Conservation (phyloP, 1,140 invertebrate genomes). For the Oncopodura yosiiana region DNA sequence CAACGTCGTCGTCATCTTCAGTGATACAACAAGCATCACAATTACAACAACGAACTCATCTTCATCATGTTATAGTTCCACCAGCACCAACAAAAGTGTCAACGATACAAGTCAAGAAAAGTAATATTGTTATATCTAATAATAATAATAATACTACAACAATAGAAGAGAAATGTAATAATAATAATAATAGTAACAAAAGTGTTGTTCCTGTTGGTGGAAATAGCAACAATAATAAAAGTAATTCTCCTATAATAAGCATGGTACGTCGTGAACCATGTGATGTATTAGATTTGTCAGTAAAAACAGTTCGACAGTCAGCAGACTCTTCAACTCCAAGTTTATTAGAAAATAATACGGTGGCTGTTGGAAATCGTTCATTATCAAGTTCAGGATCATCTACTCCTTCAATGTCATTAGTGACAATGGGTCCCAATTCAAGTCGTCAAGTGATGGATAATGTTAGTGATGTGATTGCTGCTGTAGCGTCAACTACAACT, state of each 20-base stretch:
- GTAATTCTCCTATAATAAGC: neutral
- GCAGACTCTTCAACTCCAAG: conserved; percentile 63
- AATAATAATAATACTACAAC: conserved; percentile 6
- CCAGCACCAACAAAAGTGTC: conserved; percentile 4
- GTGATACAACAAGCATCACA: neutral
- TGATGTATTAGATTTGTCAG: conserved; percentile 72
- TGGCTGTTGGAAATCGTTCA: neutral
- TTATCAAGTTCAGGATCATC: conserved; percentile 4
- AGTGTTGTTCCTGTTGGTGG: conserved; percentile 2
- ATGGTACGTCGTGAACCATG: conserved; percentile 50
- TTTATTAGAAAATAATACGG: conserved; percentile 8
- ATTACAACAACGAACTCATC: conserved; percentile 21
- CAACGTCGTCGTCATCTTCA: neutral
- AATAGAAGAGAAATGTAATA: neutral
- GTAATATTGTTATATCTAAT: conserved; percentile 1
- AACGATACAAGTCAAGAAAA: conserved; percentile 8
- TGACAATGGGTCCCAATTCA: neutral
- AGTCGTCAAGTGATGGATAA: conserved; percentile 3
- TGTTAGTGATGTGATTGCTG: conserved; percentile 29
- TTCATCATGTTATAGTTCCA: conserved; percentile 3
- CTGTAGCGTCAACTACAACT: conserved; percentile 30
- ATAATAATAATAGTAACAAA: no score
- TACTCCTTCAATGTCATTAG: conserved; percentile 3
- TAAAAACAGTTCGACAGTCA: conserved; percentile 72
- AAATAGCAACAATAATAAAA: neutral